A percentile compares a stretch with the other conserved stretches of the same genome.
These are phyloP conservation scores for Philhelius pedissequus DNA, from an alignment of 2,888 invertebrate genomes.

Conservation along the genomic window DNA sequence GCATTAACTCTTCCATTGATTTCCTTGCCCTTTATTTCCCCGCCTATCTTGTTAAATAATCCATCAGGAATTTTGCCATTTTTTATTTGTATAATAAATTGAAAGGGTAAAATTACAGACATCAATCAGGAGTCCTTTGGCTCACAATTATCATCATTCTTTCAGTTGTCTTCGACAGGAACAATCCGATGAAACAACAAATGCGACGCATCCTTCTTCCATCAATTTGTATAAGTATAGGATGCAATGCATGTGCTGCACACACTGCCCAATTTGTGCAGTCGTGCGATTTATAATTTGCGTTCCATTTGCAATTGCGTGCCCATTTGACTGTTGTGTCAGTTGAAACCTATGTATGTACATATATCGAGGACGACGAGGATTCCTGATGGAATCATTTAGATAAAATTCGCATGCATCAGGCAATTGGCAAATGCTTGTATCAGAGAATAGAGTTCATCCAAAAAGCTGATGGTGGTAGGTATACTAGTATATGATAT, in stretches of 20 bases:
- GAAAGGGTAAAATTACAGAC: slow-evolving; percentile 36
- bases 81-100: slow-evolving; percentile 17
- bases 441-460: slow-evolving; percentile 1
- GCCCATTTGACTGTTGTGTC: slow-evolving; percentile 60
- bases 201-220: slow-evolving; percentile 48
- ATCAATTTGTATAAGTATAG: slow-evolving; percentile 19
- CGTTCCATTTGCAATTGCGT: slow-evolving; percentile 64
- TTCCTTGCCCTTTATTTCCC: neutral
- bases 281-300: slow-evolving; percentile 66
- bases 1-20: too few species aligned
- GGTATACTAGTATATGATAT: neutral
- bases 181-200: slow-evolving; percentile 5
- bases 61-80: slow-evolving; percentile 16
- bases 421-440: slow-evolving; percentile 16
- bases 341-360: slow-evolving; percentile 9
- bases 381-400: slow-evolving; percentile 43
- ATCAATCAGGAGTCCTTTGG: slow-evolving; percentile 21
- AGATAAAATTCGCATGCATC: slow-evolving; percentile 56
- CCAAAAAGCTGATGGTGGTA: neutral
- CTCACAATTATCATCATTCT: slow-evolving; percentile 17
- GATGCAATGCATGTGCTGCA: neutral
- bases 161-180: neutral
- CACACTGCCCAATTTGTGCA: slow-evolving; percentile 56
- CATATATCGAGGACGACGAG: neutral
- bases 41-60: slow-evolving; percentile 50